Percentiles rank a stretch among this genome's conserved stretches.
Evolutionary conservation across 2,113 vertebrate species (phyloP).

Genomic region (Myanophis thanlyinensis): DNA sequence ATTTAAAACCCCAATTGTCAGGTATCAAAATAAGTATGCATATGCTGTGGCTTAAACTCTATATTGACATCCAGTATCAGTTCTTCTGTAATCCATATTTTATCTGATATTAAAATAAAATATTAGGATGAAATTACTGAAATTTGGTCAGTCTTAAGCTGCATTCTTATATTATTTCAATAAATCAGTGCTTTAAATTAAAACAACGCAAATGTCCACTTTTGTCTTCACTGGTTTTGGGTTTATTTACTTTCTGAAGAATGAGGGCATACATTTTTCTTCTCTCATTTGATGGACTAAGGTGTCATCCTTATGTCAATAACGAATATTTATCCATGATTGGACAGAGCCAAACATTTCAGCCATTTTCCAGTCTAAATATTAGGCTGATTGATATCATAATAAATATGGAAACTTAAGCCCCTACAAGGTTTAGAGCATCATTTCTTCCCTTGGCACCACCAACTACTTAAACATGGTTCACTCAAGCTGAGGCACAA

Average conservation of each 20-base stretch:
- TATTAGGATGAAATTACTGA: conserved; percentile 63
- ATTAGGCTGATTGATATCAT: not conserved
- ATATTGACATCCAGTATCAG: conserved; percentile 43
- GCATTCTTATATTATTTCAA: conserved; percentile 40
- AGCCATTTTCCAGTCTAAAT: conserved; percentile 8
- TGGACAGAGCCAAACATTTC: conserved; percentile 16
- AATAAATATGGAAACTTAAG: not conserved
- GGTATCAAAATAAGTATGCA: conserved; percentile 39
- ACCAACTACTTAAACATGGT: not conserved
- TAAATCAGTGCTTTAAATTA: conserved; percentile 23
- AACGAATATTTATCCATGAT: conserved; percentile 13
- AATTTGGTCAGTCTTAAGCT: conserved; percentile 59
- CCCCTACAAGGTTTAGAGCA: not conserved
- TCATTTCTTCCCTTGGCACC: not conserved
- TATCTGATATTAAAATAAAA: conserved; percentile 78
- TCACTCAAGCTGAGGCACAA: not conserved
- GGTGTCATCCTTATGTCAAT: conserved; percentile 20
- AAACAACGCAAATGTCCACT: conserved; percentile 23
- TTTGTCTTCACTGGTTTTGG: conserved; percentile 23
- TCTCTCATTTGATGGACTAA: conserved; percentile 41
- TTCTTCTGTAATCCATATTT: conserved; percentile 64
- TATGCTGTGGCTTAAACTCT: conserved; percentile 53
- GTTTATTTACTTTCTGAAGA: conserved; percentile 21
- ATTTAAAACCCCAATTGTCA: conserved; percentile 58
- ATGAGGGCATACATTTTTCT: not conserved